Conservation (phyloP, 2,113 vertebrate species). For the Colinus virginianus region DNA sequence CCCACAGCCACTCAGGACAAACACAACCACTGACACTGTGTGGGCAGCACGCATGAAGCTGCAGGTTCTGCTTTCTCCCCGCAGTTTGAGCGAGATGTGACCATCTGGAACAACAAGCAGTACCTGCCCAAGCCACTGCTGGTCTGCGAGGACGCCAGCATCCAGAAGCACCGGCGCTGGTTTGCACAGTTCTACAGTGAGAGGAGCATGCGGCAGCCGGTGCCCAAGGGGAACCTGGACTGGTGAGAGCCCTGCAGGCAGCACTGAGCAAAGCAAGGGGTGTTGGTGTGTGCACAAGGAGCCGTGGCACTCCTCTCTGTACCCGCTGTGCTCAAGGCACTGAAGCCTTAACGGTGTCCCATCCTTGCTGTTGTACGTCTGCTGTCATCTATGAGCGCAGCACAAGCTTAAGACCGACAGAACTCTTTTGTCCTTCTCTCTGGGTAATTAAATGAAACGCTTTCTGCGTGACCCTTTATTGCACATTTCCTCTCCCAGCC, state of each 20-base stretch:
- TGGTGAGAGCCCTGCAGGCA: slow-evolving; percentile 69
- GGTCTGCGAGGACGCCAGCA: slow-evolving; percentile 82
- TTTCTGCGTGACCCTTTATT: neutral
- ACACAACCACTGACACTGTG: fast-evolving
- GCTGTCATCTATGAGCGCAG: neutral
- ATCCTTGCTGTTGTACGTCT: neutral
- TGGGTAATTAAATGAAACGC: neutral
- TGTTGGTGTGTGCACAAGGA: no score
- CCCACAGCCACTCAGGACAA: neutral
- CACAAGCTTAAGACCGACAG: neutral
- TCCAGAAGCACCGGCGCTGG: slow-evolving; percentile 86
- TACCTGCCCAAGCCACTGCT: slow-evolving; percentile 83
- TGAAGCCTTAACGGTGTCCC: neutral
- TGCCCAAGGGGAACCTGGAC: slow-evolving; percentile 72
- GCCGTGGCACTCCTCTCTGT: neutral
- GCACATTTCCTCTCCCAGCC: neutral
- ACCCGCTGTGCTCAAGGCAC: neutral
- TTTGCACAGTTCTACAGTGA: slow-evolving; percentile 85
- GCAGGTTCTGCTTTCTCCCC: neutral
- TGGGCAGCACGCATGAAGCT: neutral
- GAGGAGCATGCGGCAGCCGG: slow-evolving; percentile 75
- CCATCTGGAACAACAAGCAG: slow-evolving; percentile 90
- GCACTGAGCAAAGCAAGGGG: no score
- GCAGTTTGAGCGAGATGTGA: slow-evolving; percentile 87
- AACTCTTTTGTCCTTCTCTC: neutral